These are phyloP conservation scores for Oxytorus armatus DNA, from an alignment of 2,888 invertebrate species.

Conservation along the genomic window DNA sequence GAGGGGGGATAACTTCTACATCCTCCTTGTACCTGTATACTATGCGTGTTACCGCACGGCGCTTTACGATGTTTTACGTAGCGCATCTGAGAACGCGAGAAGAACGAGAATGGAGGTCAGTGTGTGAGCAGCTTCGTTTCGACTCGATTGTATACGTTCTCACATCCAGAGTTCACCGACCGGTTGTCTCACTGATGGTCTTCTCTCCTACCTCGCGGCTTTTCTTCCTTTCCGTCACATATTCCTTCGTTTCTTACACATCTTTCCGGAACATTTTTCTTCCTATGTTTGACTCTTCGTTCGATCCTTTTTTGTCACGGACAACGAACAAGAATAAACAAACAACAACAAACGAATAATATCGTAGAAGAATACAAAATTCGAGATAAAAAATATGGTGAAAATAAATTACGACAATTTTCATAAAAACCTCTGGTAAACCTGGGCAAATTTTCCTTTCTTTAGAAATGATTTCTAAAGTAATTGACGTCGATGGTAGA, in stretches of 20 bases:
- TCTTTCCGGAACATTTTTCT: constrained; percentile 48
- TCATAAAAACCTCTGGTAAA: not conserved
- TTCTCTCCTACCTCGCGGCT: constrained; percentile 58
- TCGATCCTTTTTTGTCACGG: not conserved
- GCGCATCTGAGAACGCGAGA: constrained; percentile 62
- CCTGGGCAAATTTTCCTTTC: not conserved
- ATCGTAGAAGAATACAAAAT: too few species aligned
- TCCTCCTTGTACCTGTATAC: constrained; percentile 19
- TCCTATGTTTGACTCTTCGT: not conserved
- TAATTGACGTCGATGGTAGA: not conserved
- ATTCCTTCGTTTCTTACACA: constrained; percentile 22
- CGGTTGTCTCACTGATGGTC: constrained; percentile 71
- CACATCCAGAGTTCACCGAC: constrained; percentile 76
- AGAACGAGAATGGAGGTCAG: constrained; percentile 81
- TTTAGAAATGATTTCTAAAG: not conserved
- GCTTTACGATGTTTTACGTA: constrained; percentile 66
- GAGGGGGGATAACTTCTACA: too few species aligned
- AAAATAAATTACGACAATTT: too few species aligned
- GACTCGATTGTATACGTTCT: constrained; percentile 72
- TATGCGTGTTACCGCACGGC: constrained; percentile 39
- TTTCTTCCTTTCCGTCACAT: constrained; percentile 47
- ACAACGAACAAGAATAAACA: too few species aligned
- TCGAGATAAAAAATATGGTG: too few species aligned
- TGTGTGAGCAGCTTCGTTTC: constrained; percentile 81
- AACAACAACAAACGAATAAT: too few species aligned